Conservation (phyloP, 2,797 vertebrate species). For the Coregonus ussuriensis region DNA sequence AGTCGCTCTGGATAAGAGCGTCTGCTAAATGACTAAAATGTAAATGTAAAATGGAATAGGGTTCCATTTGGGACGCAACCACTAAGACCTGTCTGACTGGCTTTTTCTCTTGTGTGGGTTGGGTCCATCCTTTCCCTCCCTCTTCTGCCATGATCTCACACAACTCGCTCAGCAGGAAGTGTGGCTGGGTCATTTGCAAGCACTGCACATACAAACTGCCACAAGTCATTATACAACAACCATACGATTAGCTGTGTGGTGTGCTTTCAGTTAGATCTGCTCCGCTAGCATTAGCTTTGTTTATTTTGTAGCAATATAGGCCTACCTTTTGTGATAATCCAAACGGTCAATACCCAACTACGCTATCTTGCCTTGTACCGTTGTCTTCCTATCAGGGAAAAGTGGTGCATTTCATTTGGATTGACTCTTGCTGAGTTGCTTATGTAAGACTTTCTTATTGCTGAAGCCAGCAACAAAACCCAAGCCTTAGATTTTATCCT, state of each 20-base stretch:
- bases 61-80: neutral
- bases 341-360: neutral
- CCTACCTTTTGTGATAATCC: neutral
- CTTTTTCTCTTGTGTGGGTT: conserved; percentile 16
- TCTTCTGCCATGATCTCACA: conserved; percentile 36
- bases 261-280: neutral
- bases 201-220: neutral
- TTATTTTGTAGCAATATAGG: conserved; percentile 8
- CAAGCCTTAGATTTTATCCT: neutral
- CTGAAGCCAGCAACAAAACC: neutral
- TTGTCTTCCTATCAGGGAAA: neutral
- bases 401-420: neutral
- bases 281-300: neutral
- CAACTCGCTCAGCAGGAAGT: conserved; percentile 57
- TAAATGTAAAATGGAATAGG: too few species aligned
- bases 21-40: too few species aligned
- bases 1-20: too few species aligned
- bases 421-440: neutral
- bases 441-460: too few species aligned
- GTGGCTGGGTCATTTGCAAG: conserved; percentile 23
- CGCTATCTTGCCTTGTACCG: neutral
- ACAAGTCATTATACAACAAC: conserved; percentile 7
- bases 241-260: neutral
- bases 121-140: conserved; percentile 30
- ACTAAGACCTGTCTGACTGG: conserved; percentile 27